Evolutionary conservation across 2,797 vertebrate species (phyloP), one percentile per base, ranked within the genome.

Genomic region (Pangasius sanitwongsei): DNA sequence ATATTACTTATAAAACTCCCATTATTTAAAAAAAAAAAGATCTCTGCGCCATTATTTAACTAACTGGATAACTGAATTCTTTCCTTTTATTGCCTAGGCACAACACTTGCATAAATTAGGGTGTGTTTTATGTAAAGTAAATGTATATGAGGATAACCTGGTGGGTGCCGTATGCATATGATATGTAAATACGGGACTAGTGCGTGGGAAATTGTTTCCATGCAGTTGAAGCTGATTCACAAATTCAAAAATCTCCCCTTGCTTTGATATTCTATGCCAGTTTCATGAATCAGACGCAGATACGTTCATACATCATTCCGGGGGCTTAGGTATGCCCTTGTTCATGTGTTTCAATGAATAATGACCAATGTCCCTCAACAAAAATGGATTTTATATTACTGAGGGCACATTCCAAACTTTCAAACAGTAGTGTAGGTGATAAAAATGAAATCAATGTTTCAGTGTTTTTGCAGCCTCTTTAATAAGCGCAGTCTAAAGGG

Each of bases 1-100:
- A 72, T 80, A 74, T 89, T 65, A 48, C 83, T 75, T 85, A 85
- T 89, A 67, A 85, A 75, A 55, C 65, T 85, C 63, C 57, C 55
- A 50, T 88, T 57, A 81, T 85, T 61, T n/a, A 86, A 83, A 88
- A 84, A 81, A 37, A 65, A 69, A 74, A 2, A 23, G n/a, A 18
- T 67, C 83, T 50, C 28, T 69, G 41, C 12, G 28, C 44, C 77
- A 57, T 82, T 83, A 61, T 61, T 83, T 37, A 37, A 37, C 8
- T 25, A 37, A 23, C 3, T 81, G 4, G 53, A 81, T 23, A 57
- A 34, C 31, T 25, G 7, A 53, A 16, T 34, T 3, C 11, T 83
- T 63, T 48, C 6, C 34, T 25, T 61, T 28, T 25, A 83, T 83
- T 25, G 9, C 55, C 61, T 18, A 25, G 13, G 37, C 57, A n/a